Evolutionary conservation across 2,113 vertebrate genomes (phyloP).

Genomic region (Barnardius zonarius): DNA sequence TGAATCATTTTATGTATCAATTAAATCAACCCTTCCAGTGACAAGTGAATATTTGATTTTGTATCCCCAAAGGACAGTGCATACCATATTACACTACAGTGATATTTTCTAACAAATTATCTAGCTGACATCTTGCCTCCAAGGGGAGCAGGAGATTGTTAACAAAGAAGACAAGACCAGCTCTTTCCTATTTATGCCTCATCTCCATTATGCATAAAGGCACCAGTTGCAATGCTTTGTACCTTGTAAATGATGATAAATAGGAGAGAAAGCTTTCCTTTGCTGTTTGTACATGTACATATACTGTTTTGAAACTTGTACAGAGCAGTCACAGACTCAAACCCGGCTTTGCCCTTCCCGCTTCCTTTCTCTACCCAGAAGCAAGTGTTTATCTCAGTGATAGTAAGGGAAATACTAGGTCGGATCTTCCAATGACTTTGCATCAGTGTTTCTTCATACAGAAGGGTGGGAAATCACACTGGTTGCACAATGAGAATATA

Average conservation of each 20-base stretch:
- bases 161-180: neutral
- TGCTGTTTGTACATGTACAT: neutral
- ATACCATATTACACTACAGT: neutral
- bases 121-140: neutral
- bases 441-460: neutral
- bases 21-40: slow-evolving; percentile 23
- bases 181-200: neutral
- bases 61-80: neutral
- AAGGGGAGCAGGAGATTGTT: neutral
- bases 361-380: neutral
- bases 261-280: neutral
- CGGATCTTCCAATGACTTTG: neutral
- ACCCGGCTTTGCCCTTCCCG: neutral
- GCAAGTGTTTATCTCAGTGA: neutral
- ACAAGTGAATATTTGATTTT: slow-evolving; percentile 53
- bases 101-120: slow-evolving; percentile 43
- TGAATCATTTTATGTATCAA: neutral
- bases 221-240: neutral
- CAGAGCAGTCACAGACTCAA: neutral
- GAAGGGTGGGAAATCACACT: neutral
- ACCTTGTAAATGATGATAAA: neutral
- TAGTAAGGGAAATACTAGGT: neutral
- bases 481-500: neutral
- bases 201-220: neutral
- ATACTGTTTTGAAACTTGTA: fast-evolving